A percentile compares a stretch with the other conserved stretches of the same genome.
phyloP scores from a whole-genome alignment of 2,888 invertebrate species.

The Phytoseiulus persimilis region DNA sequence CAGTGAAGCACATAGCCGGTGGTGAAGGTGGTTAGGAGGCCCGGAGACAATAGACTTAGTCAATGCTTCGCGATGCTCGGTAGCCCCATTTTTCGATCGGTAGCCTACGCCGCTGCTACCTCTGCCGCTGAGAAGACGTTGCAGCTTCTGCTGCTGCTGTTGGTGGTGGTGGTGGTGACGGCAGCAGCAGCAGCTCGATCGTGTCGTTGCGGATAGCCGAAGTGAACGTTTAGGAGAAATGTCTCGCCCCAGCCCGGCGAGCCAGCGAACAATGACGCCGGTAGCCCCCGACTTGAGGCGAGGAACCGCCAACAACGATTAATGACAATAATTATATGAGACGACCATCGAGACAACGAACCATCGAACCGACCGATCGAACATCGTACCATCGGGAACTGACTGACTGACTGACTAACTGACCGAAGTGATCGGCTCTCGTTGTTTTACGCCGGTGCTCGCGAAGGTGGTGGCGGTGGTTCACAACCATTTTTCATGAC shows the following conservation, averaged over 20 bases:
- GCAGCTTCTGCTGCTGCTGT: background rate
- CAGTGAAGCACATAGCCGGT: background rate
- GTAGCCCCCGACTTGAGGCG: background rate
- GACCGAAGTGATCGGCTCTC: background rate
- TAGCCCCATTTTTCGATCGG: constrained; percentile 5
- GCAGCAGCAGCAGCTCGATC: background rate
- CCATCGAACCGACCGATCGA: background rate
- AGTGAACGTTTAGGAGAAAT: background rate
- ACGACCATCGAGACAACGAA: background rate
- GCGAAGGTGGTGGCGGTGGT: background rate
- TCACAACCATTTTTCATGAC: background rate
- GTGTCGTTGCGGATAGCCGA: background rate
- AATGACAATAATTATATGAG: constrained; percentile 5
- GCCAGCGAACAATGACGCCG: background rate
- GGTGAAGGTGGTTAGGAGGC: background rate
- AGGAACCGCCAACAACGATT: background rate
- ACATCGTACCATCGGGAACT: background rate
- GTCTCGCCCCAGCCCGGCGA: background rate
- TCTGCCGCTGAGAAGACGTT: background rate
- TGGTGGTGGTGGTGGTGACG: background rate
- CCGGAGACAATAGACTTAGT: background rate
- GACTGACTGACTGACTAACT: background rate
- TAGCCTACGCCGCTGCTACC: background rate
- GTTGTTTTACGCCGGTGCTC: background rate
- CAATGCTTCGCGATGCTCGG: background rate